These are phyloP conservation scores for Schlechtendalia chinensis DNA, from an alignment of 1,140 invertebrate species.

Conservation along the genomic window DNA sequence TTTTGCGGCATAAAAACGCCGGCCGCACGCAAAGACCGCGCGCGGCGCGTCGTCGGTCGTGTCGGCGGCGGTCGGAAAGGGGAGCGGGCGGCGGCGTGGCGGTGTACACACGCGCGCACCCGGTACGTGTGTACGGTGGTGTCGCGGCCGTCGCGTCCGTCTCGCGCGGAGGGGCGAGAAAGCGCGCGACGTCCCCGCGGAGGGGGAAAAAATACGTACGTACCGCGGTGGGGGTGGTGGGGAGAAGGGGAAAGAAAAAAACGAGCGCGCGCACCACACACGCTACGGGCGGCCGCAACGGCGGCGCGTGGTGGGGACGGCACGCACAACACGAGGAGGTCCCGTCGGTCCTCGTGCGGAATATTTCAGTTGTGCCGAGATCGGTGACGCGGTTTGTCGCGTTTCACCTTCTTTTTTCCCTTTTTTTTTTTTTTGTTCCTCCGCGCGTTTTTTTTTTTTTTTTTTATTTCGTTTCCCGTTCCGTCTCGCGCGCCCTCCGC, in stretches of 20 bases:
- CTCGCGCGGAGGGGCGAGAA: no score
- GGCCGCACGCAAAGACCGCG: constrained; percentile 28
- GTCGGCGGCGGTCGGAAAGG: neutral
- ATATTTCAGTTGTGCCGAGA: constrained; percentile 49
- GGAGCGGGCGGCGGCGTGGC: neutral
- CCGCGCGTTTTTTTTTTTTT: constrained; percentile 16
- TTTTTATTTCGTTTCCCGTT: neutral
- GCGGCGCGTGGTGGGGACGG: constrained; percentile 6
- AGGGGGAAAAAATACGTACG: neutral
- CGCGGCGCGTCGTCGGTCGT: neutral
- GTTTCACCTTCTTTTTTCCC: constrained; percentile 35
- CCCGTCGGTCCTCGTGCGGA: constrained; percentile 38
- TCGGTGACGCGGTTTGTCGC: constrained; percentile 49
- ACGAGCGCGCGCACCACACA: no score
- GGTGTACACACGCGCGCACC: neutral
- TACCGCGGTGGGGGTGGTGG: no score
- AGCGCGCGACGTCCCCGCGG: neutral
- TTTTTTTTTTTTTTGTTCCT: neutral
- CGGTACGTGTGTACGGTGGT: neutral
- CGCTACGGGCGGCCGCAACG: constrained; percentile 20
- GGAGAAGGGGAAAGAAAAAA: constrained; percentile 11
- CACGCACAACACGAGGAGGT: constrained; percentile 25
- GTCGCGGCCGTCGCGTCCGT: neutral
- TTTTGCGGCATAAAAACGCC: constrained; percentile 45
- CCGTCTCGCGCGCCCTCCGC: neutral